Evolutionary conservation across 1,140 invertebrate genomes (phyloP).

Genomic region (Lordiphosa mommai): DNA sequence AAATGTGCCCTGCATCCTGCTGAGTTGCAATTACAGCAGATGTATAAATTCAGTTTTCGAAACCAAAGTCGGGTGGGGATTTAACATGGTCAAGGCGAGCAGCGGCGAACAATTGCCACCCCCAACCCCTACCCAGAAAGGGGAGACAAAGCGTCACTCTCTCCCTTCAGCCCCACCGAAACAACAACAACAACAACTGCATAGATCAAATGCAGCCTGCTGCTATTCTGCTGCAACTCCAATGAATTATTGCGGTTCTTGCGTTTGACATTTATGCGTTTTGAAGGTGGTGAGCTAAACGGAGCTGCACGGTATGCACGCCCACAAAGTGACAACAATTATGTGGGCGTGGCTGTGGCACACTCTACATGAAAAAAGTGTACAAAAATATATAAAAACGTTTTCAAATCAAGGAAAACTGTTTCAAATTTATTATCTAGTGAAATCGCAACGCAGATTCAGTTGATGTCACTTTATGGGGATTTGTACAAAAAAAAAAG

Average conservation of each 20-base stretch:
- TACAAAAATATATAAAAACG: background rate
- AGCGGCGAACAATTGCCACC: no score
- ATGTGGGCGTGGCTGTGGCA: slow-evolving; percentile 12
- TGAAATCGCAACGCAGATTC: background rate
- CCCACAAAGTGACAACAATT: slow-evolving; percentile 30
- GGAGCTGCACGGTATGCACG: no score
- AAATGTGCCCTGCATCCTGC: no score
- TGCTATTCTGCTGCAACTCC: slow-evolving; percentile 4
- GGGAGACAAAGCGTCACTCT: background rate
- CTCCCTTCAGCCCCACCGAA: background rate
- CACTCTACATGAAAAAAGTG: background rate
- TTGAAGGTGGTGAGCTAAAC: slow-evolving; percentile 18
- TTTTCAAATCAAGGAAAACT: background rate
- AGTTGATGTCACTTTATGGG: slow-evolving; percentile 9
- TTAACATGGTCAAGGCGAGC: slow-evolving; percentile 10
- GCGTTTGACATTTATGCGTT: slow-evolving; percentile 61
- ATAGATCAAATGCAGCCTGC: slow-evolving; percentile 35
- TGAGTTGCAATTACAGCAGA: no score
- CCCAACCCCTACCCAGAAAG: background rate
- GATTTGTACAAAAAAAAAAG: no score
- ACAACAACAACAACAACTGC: slow-evolving; percentile 4
- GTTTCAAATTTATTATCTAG: slow-evolving; percentile 1
- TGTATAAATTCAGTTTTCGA: no score
- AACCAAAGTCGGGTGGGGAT: background rate
- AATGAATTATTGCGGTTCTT: slow-evolving; percentile 52